A percentile compares a stretch with the other conserved stretches of the same genome.
Conservation (phyloP, 2,888 invertebrate species). For the Lymantria dispar region DNA sequence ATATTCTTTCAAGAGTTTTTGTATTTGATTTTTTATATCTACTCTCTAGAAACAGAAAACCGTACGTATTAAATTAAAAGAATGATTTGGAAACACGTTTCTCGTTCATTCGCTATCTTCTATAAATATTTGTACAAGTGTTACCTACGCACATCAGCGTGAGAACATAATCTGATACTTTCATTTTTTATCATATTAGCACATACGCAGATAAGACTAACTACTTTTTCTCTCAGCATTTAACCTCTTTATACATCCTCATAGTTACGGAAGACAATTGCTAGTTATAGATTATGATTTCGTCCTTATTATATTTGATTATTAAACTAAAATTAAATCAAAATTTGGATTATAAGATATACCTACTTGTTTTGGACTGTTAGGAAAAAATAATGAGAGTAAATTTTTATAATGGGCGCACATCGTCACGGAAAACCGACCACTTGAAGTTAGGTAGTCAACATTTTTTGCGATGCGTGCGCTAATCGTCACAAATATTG, state of each 20-base stretch:
- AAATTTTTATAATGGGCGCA: too few relatives aligned
- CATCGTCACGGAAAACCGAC: too few relatives aligned
- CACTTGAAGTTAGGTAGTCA: too few relatives aligned
- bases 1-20: too few relatives aligned
- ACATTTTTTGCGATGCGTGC: too few relatives aligned
- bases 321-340: too few relatives aligned
- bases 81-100: neutral
- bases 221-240: conserved; percentile 2
- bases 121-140: conserved; percentile 51
- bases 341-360: too few relatives aligned
- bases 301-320: too few relatives aligned
- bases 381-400: too few relatives aligned
- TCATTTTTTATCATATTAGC: conserved; percentile 42
- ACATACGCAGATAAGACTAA: conserved; percentile 8
- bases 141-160: conserved; percentile 52
- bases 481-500: too few relatives aligned
- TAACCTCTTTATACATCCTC: conserved; percentile 6
- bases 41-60: neutral
- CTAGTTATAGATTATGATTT: neutral
- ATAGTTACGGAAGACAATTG: neutral
- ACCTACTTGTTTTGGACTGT: too few relatives aligned
- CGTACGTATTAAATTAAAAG: neutral
- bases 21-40: too few relatives aligned
- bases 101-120: conserved; percentile 4
- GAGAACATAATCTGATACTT: conserved; percentile 52